Conservation (phyloP, 2,113 vertebrate species). For the Irena cyanogastra region DNA sequence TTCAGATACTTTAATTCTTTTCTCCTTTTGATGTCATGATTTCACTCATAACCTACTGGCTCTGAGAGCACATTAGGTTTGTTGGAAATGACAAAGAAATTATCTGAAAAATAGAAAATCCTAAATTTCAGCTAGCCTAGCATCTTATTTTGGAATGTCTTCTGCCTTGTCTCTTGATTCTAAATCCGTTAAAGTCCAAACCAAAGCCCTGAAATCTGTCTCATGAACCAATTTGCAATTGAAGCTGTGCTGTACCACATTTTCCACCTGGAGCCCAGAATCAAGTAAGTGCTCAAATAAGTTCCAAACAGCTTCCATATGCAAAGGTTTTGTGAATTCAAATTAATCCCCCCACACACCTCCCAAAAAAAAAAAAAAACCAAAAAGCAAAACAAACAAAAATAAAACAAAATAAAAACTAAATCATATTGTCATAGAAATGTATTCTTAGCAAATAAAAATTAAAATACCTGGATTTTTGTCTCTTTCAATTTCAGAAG, state of each 20-base stretch:
- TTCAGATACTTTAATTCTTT: neutral
- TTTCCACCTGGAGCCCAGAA: neutral
- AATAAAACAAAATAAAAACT: no score
- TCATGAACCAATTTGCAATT: neutral
- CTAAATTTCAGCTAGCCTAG: neutral
- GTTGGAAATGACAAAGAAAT: neutral
- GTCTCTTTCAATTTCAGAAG: conserved; percentile 40
- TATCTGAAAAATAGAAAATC: neutral
- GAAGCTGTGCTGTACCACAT: neutral
- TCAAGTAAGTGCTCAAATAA: neutral
- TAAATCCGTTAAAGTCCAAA: neutral
- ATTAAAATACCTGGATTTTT: neutral
- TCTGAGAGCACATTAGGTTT: neutral
- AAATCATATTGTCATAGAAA: neutral
- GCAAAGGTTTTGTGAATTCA: neutral
- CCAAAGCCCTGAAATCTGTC: neutral
- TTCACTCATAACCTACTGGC: neutral
- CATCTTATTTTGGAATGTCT: neutral
- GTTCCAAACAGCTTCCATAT: neutral
- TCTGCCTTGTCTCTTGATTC: neutral
- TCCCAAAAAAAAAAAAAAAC: no score
- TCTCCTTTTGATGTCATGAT: neutral
- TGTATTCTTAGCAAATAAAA: neutral
- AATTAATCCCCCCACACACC: neutral
- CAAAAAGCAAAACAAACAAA: neutral